Base-by-base conservation (phyloP, 1,140 invertebrate genomes). In the Sinella curviseta region DNA sequence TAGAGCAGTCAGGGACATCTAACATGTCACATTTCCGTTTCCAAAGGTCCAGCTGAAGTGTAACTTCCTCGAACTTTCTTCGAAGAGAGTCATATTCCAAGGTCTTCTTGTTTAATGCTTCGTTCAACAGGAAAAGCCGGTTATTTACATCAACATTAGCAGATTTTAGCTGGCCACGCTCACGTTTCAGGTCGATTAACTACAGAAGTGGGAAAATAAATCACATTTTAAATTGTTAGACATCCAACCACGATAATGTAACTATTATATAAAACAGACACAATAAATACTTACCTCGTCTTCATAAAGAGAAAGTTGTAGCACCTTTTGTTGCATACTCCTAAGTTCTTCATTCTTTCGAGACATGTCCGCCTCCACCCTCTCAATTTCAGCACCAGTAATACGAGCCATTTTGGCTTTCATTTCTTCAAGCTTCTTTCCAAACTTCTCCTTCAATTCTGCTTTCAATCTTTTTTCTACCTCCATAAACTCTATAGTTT, bases 61-160 rank as follows among this genome's bases (percentile, higher is more conserved):
- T 17, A 14, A 70, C 8, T 12, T 30, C 3, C 31, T 70, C 65
- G n/a, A 31, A 70, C 4, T 70, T 33, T 70, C 65, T 70, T 70
- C 24, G 8, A 8, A 70, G 65, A 2, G 8, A 8, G 26, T 70
- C 65, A 70, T 31, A 70, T 30, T 70, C 65, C 28, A 33, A 31
- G 8, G 28, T 33, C n/a, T 33, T 70, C 65, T 70, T 70, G 30
- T 70, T 33, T 30, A 70, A 33, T 30, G 65, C 8, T 70, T 70
- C 28, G 3, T 70, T 30, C 2, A 70, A 12, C 8, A 4, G 2
- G 30, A 70, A 70, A 31, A 70, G 26, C n/a, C 31, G 30, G n/a
- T 70, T 70, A 33, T 70, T 70, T 31, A 57, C 12, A n/a, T 80
- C 76, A 4, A 80, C 39, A 67, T 74, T 73, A 0, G n/a, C 76